phyloP scores from a whole-genome alignment of 2,113 vertebrate genomes.

The Nettapus auritus region DNA sequence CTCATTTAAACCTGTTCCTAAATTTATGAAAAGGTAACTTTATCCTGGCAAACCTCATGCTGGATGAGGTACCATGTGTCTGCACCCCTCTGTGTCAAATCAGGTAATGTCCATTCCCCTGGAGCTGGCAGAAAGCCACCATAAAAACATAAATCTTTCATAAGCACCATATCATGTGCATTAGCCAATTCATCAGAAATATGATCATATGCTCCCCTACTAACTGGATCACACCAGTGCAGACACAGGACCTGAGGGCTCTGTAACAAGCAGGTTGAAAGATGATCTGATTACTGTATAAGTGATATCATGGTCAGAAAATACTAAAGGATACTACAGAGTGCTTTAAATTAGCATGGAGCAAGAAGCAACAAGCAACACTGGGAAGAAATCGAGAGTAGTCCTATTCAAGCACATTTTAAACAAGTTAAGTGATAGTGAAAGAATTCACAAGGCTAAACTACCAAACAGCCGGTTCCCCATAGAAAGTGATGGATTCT shows the following conservation, averaged over 20 bases:
- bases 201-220: not conserved
- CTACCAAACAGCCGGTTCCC: not conserved
- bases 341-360: not conserved
- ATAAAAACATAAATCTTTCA: slow-evolving; percentile 4
- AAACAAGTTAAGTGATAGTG: not conserved
- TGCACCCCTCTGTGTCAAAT: not conserved
- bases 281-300: not conserved
- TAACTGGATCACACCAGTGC: not conserved
- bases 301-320: not conserved
- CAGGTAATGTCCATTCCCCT: not conserved
- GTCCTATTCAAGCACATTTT: not conserved
- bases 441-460: not conserved
- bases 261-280: not conserved
- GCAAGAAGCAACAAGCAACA: not conserved
- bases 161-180: not conserved
- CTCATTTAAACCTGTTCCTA: slow-evolving; percentile 13
- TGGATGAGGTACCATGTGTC: not conserved
- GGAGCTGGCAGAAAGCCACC: not conserved
- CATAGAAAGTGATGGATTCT: not conserved
- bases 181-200: slow-evolving; percentile 22
- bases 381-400: not conserved
- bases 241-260: not conserved
- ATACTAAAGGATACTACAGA: not conserved
- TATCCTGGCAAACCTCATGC: not conserved
- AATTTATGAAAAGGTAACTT: slow-evolving; percentile 39